Percentiles rank a stretch among this genome's conserved stretches.
These are phyloP conservation scores for Chrysolina americana DNA, from an alignment of 2,888 invertebrate genomes.

Conservation along the genomic window DNA sequence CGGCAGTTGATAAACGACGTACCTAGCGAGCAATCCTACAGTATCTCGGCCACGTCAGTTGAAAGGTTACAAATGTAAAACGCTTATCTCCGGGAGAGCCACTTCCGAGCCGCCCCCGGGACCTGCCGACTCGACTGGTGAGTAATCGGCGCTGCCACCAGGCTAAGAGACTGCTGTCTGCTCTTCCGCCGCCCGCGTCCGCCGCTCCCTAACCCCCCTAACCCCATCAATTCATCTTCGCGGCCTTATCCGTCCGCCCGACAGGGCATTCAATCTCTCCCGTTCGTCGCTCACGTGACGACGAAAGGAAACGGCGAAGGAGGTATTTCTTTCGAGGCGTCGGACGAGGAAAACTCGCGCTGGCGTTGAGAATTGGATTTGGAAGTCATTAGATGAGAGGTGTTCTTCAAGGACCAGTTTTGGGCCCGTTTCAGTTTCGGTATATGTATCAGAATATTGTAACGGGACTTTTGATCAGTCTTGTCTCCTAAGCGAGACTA, in stretches of 20 bases:
- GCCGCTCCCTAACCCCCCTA: slow-evolving; percentile 67
- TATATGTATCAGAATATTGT: no score
- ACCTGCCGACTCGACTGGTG: slow-evolving; percentile 58
- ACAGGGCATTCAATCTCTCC: slow-evolving; percentile 50
- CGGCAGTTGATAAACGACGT: no score
- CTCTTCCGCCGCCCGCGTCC: slow-evolving; percentile 68
- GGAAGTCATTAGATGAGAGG: neutral
- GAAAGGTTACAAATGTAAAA: slow-evolving; percentile 68
- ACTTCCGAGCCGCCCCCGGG: slow-evolving; percentile 65
- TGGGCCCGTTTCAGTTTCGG: no score
- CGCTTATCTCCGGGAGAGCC: slow-evolving; percentile 68
- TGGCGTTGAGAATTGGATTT: neutral
- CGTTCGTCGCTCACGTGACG: slow-evolving; percentile 50
- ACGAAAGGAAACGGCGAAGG: slow-evolving; percentile 12
- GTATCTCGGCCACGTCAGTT: slow-evolving; percentile 37
- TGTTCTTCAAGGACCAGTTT: no score
- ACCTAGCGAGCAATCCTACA: slow-evolving; percentile 4
- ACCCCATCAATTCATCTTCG: slow-evolving; percentile 69
- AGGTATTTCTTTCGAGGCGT: neutral
- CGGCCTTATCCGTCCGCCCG: slow-evolving; percentile 60
- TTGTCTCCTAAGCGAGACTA: no score
- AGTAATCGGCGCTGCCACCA: slow-evolving; percentile 68
- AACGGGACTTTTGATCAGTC: no score
- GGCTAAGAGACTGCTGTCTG: slow-evolving; percentile 69
- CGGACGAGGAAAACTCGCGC: neutral